Evolutionary conservation across 2,797 vertebrate species (phyloP), one percentile per base, ranked within the genome.

Genomic region (Tamandua tetradactyla): DNA sequence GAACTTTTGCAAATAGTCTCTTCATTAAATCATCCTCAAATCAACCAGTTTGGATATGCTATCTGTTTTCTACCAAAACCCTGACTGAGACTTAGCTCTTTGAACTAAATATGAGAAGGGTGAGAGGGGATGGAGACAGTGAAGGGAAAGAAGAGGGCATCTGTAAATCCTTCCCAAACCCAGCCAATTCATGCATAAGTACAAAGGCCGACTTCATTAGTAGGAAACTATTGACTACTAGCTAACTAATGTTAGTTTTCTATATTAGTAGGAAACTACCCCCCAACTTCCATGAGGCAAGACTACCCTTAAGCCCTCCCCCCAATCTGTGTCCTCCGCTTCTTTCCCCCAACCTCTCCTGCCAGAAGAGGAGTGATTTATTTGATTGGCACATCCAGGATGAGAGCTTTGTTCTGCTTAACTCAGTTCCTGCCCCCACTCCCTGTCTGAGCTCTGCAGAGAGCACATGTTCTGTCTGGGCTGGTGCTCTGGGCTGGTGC

Each of bases 181-280:
- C 23, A 30, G 3, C 7, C 42, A 25, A 14, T 18, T 57, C 27
- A 1, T 5, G 30, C n/a, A 3, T 0, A 7, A 17, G n/a, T 30
- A 66, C 47, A 59, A 59, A 72, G 66, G 20, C 20, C 64, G 30
- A 15, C 32, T 32, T 80, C 9, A 12, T 30, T 11, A 5, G 32
- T 27, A 20, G 52, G 52, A 55, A 55, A 55, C 52, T 22, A 20
- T 18, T 55, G 55, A 55, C 52, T 22, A 55, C 52, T 55, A 55
- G 20, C 17, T 22, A 22, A 17, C 49, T 52, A 4, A 55, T 20
- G 52, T 18, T 55, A 20, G 18, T 55, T 52, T 55, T 18, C 52
- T 22, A 7, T 5, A 52, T 15, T 4, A 15, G 17, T 17, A 52
- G 49, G 49, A 18, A 55, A 7, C 17, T 55, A 52, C 52, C 40